phyloP scores from a whole-genome alignment of 2,888 invertebrate genomes.

The Oasisia sp. region DNA sequence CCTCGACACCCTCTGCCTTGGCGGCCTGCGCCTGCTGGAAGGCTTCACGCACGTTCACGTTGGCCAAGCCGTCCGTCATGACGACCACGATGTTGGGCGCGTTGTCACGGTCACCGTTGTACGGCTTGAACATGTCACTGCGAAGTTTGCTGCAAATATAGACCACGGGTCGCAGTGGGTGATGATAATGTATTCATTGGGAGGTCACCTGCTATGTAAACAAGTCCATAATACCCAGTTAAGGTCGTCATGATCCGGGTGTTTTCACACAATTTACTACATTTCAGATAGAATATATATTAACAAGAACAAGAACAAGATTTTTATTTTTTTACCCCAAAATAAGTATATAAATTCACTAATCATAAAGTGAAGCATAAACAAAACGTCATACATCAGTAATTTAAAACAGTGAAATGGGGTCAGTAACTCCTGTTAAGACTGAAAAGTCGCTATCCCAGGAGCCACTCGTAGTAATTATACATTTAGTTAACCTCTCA shows the following conservation, averaged over 20 bases:
- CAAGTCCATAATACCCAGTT: not conserved
- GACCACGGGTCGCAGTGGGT: not conserved
- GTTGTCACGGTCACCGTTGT: conserved; percentile 54
- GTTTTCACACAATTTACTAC: not conserved
- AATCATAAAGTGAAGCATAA: too few species aligned
- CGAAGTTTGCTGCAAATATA: conserved; percentile 50
- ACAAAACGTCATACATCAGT: too few species aligned
- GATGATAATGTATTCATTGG: too few species aligned
- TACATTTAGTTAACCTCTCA: too few species aligned
- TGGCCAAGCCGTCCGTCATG: conserved; percentile 13
- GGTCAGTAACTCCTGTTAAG: too few species aligned
- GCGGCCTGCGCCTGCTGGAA: conserved; percentile 6
- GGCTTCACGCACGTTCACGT: not conserved
- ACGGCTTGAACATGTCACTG: conserved; percentile 49
- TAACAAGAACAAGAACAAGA: too few species aligned
- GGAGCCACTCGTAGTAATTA: too few species aligned
- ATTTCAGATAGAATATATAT: not conserved
- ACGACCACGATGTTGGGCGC: conserved; percentile 41
- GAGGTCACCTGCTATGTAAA: not conserved
- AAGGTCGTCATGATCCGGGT: not conserved
- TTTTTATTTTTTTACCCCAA: too few species aligned
- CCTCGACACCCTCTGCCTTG: conserved; percentile 14
- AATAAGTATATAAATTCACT: too few species aligned
- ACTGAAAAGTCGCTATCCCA: too few species aligned
- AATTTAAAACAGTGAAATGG: too few species aligned